These are phyloP conservation scores for Nephrotoma appendiculata DNA, from an alignment of 2,888 invertebrate species.

Conservation along the genomic window DNA sequence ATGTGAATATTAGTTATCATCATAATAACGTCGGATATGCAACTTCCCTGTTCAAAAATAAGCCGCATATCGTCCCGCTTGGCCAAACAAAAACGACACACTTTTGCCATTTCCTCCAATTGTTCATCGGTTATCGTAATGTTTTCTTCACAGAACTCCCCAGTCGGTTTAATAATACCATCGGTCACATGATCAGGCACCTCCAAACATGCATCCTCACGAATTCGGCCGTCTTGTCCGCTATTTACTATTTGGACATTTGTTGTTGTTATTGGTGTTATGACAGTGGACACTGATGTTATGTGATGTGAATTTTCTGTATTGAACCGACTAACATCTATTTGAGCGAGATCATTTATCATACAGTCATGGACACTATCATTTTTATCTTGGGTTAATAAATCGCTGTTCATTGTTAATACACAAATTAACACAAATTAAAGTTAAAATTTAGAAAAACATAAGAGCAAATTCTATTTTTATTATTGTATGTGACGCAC, in stretches of 20 bases:
- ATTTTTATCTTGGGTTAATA: neutral
- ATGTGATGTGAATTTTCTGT: neutral
- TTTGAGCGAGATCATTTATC: neutral
- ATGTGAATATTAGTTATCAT: conserved; percentile 25
- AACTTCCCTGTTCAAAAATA: conserved; percentile 7
- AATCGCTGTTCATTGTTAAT: neutral
- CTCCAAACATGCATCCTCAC: neutral
- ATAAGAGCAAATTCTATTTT: neutral
- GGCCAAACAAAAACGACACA: conserved; percentile 10
- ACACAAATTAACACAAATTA: neutral
- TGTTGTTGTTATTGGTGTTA: neutral
- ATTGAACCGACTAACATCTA: neutral
- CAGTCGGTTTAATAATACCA: neutral
- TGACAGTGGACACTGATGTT: neutral
- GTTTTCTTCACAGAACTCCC: neutral
- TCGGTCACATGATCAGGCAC: neutral
- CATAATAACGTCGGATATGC: conserved; percentile 27
- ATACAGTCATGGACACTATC: neutral
- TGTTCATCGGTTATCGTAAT: neutral
- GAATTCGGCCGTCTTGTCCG: neutral
- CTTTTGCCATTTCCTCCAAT: neutral
- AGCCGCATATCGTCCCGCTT: conserved; percentile 8
- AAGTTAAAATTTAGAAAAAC: neutral
- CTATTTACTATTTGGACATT: neutral
- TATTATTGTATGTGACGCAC: neutral